phyloP scores from a whole-genome alignment of 2,888 invertebrate genomes.

The Tenthredo mesomela region DNA sequence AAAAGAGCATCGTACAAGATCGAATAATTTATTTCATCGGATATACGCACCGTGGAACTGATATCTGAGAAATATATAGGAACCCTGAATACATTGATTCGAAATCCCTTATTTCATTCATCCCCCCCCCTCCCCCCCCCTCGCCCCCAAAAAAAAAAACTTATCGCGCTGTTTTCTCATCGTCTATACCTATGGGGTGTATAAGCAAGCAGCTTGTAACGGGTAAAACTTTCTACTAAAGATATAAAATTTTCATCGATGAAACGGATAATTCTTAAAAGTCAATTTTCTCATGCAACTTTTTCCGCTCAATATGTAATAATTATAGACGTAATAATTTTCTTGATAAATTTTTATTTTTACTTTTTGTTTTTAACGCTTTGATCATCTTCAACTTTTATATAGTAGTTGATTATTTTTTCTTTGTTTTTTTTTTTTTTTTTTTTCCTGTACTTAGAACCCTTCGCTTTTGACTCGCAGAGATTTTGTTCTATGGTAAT shows the following conservation, averaged over 20 bases:
- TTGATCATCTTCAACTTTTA: not conserved
- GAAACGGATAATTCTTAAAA: constrained; percentile 10
- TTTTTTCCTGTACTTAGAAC: not conserved
- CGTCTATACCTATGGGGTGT: not conserved
- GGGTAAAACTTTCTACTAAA: not conserved
- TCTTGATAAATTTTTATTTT: not conserved
- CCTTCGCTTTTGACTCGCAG: not conserved
- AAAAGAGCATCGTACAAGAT: not conserved
- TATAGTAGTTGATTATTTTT: not conserved
- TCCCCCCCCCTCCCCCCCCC: too few relatives aligned
- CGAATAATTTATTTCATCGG: constrained; percentile 6
- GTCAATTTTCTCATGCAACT: not conserved
- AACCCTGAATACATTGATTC: constrained; percentile 14
- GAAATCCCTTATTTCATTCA: not conserved
- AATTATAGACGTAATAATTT: not conserved
- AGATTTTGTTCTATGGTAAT: not conserved
- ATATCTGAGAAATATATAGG: not conserved
- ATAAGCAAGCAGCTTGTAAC: too few relatives aligned
- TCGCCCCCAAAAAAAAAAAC: too few relatives aligned
- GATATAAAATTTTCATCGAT: not conserved
- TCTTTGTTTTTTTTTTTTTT: not conserved
- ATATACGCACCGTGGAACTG: not conserved
- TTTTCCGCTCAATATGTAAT: not conserved
- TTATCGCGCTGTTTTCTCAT: not conserved
- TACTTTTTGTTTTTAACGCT: not conserved